Evolutionary conservation across 92 coral and sea anemone species (phyloP).

Genomic region (Galaxea fascicularis): DNA sequence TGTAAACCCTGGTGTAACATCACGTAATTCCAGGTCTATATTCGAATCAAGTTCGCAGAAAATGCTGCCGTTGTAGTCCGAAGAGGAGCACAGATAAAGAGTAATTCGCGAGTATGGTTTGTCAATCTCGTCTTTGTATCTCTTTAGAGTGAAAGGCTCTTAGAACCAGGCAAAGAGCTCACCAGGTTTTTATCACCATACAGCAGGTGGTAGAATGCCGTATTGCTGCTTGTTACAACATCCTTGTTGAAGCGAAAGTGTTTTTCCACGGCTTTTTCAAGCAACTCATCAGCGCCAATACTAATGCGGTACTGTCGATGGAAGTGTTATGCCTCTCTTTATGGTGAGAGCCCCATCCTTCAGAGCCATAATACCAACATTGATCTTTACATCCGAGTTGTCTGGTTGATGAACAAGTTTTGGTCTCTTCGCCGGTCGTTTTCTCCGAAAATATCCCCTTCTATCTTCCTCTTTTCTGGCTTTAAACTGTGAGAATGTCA

Average conservation of each 20-base stretch:
- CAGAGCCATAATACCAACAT: slow-evolving; percentile 63
- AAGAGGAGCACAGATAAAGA: slow-evolving; percentile 54
- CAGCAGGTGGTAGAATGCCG: slow-evolving; percentile 51
- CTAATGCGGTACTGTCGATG: slow-evolving; percentile 64
- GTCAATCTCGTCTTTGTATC: no score
- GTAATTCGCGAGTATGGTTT: slow-evolving; percentile 63
- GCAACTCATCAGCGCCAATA: slow-evolving; percentile 64
- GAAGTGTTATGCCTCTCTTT: slow-evolving; percentile 72
- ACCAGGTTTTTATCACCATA: slow-evolving; percentile 55
- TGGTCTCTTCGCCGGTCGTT: no score
- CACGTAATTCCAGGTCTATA: background rate
- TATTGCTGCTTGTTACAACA: slow-evolving; percentile 52
- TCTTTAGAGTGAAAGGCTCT: slow-evolving; percentile 71
- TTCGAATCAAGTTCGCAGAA: slow-evolving; percentile 7
- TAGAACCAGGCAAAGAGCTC: slow-evolving; percentile 51
- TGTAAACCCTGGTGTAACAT: background rate
- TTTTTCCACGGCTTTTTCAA: slow-evolving; percentile 72
- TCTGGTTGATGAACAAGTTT: slow-evolving; percentile 6
- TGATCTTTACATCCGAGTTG: slow-evolving; percentile 61
- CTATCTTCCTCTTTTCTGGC: no score
- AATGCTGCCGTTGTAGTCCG: slow-evolving; percentile 49
- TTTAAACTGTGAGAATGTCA: no score
- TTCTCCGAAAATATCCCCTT: no score
- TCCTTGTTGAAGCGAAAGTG: slow-evolving; percentile 72
- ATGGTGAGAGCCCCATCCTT: slow-evolving; percentile 59